phyloP scores from a whole-genome alignment of 2,797 vertebrate genomes.

The Loriculus beryllinus region DNA sequence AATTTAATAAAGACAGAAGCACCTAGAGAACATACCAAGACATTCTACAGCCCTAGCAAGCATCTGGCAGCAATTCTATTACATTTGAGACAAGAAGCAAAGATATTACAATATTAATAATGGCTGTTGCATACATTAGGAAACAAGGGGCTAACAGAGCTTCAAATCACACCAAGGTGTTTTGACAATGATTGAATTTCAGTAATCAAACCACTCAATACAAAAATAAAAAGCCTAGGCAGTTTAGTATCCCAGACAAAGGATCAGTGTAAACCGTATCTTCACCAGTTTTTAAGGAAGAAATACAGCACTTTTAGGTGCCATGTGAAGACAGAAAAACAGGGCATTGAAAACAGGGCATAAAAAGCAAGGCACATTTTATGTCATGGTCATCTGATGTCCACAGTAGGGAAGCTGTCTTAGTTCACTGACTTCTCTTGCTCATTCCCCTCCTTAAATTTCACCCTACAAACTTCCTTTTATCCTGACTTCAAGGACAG shows the following conservation, averaged over 20 bases:
- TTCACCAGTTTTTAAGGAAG: not conserved
- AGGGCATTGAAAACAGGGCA: not conserved
- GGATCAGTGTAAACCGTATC: not conserved
- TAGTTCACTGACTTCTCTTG: not conserved
- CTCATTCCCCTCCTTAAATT: not conserved
- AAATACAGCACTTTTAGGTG: not conserved
- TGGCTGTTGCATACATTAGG: not conserved
- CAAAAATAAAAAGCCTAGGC: not conserved
- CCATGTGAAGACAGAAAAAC: not conserved
- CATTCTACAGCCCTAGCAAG: not conserved
- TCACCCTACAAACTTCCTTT: not conserved
- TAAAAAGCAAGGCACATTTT: not conserved
- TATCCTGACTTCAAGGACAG: not conserved
- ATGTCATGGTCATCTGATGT: not conserved
- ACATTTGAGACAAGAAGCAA: not conserved
- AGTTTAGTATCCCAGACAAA: not conserved
- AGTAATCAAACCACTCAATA: not conserved
- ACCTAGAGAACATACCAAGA: constrained; percentile 1
- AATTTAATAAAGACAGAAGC: constrained; percentile 26
- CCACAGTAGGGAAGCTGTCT: not conserved
- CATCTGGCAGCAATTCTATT: constrained; percentile 6
- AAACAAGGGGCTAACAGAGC: not conserved
- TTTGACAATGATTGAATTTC: constrained; percentile 17
- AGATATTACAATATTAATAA: constrained; percentile 19
- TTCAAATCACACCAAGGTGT: not conserved